These are phyloP conservation scores for Phymastichus coffea DNA, from an alignment of 1,140 invertebrate species.

Conservation along the genomic window DNA sequence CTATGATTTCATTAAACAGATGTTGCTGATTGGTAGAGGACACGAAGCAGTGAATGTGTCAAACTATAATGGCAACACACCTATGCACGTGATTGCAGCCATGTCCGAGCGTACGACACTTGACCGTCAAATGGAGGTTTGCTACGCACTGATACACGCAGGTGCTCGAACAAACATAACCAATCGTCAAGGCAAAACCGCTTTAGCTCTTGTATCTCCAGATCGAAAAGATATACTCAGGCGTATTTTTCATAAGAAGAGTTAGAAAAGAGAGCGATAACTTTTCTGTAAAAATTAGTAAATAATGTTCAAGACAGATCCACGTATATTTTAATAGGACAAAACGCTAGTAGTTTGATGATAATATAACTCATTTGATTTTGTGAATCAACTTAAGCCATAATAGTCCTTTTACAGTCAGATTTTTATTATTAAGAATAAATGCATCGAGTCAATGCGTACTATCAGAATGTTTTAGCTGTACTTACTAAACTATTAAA, in stretches of 20 bases:
- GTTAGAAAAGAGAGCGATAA: slow-evolving; percentile 13
- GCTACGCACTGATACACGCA: slow-evolving; percentile 32
- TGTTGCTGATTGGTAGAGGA: slow-evolving; percentile 31
- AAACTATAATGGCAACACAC: slow-evolving; percentile 40
- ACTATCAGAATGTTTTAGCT: too few species aligned
- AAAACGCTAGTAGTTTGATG: too few species aligned
- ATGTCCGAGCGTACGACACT: slow-evolving; percentile 28
- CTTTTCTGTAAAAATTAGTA: too few species aligned
- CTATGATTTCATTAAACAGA: slow-evolving; percentile 26
- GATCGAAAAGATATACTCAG: slow-evolving; percentile 35
- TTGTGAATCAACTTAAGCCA: too few species aligned
- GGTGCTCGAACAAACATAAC: slow-evolving; percentile 32
- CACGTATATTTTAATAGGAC: too few species aligned
- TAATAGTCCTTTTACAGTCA: too few species aligned
- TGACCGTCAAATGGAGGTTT: slow-evolving; percentile 38
- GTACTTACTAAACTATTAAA: too few species aligned
- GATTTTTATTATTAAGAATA: too few species aligned
- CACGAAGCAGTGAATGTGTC: slow-evolving; percentile 33
- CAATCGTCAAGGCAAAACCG: slow-evolving; percentile 37
- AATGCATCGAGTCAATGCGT: too few species aligned
- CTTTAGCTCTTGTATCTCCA: slow-evolving; percentile 31
- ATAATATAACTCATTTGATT: too few species aligned
- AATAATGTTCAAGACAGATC: too few species aligned
- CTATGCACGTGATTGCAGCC: slow-evolving; percentile 36
- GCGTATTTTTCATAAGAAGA: slow-evolving; percentile 33